Evolutionary conservation across 2,888 invertebrate species (phyloP), one percentile per base, ranked within the genome.

Genomic region (Tenthredo notha): DNA sequence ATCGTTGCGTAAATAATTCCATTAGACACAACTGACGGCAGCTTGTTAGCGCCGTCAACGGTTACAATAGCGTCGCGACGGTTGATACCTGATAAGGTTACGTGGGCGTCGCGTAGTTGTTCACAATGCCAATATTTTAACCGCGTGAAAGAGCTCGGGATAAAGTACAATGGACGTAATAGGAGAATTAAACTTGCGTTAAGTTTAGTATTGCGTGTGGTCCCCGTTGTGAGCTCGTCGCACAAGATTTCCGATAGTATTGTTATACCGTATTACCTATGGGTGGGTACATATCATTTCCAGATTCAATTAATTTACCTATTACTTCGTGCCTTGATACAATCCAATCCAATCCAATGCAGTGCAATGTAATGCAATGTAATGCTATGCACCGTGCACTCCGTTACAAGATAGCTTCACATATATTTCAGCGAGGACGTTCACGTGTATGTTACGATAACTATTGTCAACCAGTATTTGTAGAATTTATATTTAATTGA

Each of bases 161-260:
- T 47, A 15, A 15, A 15, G 54, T 33, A 83, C 83, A 83, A 83
- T 83, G 70, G 83, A 65, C 43, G 83, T 83, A 83, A 83, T 47
- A 47, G 67, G 83, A 83, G 83, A 67, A 83, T 83, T 65, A 61
- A 78, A 80, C 58, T 61, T 61, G 61, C 37, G 80, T 40, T 65
- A 58, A 40, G 80, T 65, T 37, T 61, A n/a, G 40, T n/a, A n/a
- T 80, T 50, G 77, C 90, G 92, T 92, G 92, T 92, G 91, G 92
- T 92, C 92, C 89, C 88, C 85, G 72, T 40, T 77, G 86, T 67
- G 86, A 86, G 86, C 90, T 87, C 85, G 72, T 74, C 84, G 86
- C 77, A 85, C 86, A 86, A 91, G 92, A 92, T 92, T 86, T 86
- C 86, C 86, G 92, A 92, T 92, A 91, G 90, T 88, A 92, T 92